Percentiles rank a stretch among this genome's conserved stretches.
Conservation (phyloP, 2,797 vertebrate genomes). For the Squalus acanthias region DNA sequence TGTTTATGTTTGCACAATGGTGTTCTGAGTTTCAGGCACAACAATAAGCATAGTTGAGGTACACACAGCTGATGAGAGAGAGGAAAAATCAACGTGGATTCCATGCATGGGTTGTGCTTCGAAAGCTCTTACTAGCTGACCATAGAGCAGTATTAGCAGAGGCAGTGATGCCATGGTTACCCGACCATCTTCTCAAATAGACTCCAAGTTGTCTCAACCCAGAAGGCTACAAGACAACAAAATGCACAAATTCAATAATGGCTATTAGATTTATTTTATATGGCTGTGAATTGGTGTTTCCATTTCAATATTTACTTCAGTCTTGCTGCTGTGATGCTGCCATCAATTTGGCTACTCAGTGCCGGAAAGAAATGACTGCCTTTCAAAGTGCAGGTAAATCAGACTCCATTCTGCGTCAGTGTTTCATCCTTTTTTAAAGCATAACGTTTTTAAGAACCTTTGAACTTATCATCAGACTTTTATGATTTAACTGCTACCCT, state of each 20-base stretch:
- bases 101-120: neutral
- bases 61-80: neutral
- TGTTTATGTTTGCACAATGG: neutral
- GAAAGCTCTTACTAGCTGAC: neutral
- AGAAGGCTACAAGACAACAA: neutral
- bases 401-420: neutral
- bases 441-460: conserved; percentile 22
- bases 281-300: neutral
- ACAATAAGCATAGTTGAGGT: neutral
- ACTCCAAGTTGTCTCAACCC: neutral
- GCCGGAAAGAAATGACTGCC: neutral
- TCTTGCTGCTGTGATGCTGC: neutral
- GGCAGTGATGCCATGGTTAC: neutral
- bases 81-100: neutral
- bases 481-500: conserved; percentile 34
- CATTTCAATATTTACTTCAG: conserved; percentile 10
- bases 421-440: neutral
- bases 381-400: neutral
- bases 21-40: neutral
- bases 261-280: neutral
- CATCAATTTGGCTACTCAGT: neutral
- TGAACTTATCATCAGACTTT: conserved; percentile 23
- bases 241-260: neutral
- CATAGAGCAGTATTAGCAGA: neutral
- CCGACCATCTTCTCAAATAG: neutral